Evolutionary conservation across 2,797 vertebrate genomes (phyloP), one percentile per base, ranked within the genome.

Genomic region (Pantherophis vulpinus): DNA sequence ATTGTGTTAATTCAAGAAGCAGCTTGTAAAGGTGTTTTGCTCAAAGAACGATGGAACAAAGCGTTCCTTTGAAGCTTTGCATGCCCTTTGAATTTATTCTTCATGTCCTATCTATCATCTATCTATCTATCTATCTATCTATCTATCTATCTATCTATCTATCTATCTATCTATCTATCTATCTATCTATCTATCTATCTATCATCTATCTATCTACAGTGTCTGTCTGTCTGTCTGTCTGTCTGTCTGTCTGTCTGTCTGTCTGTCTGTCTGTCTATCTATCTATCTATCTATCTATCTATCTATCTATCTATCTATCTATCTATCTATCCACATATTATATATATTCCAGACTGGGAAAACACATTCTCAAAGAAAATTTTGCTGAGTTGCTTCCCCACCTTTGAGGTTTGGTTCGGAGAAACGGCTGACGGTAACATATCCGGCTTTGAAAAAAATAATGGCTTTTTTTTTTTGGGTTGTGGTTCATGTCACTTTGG

Each of bases 281-380:
- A 2, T 37, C 37, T 37, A 2, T 37, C 37, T 37, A 2, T 37
- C 37, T 42, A 3, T 42, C 37, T 42, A 3, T 42, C 37, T 42
- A 3, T 42, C 37, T 42, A 3, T 42, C 37, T 42, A 3, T 42
- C 37, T 42, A 3, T 2, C 16, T 58, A 42, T 42, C 32, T 79
- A 42, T 79, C 42, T 60, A 58, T 60, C 25, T 60, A 60, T 2
- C 16, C 16, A 58, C 18, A 8, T 23, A 20, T 59, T 61, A 60
- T 61, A 1, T 79, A 79, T 79, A 60, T 88, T 37, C 20, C 59
- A 96, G 96, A 66, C 96, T 97, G 96, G 95, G 96, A 61, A 97
- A 97, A 95, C 94, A 94, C 94, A 94, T 96, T 96, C 96, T 97
- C 89, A 42, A 91, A 95, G 93, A 95, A 96, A 97, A 95, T 95